Percentiles rank a stretch among this genome's conserved stretches.
Conservation (phyloP, 1,140 invertebrate genomes). For the Paramacrobiotus metropolitanus region DNA sequence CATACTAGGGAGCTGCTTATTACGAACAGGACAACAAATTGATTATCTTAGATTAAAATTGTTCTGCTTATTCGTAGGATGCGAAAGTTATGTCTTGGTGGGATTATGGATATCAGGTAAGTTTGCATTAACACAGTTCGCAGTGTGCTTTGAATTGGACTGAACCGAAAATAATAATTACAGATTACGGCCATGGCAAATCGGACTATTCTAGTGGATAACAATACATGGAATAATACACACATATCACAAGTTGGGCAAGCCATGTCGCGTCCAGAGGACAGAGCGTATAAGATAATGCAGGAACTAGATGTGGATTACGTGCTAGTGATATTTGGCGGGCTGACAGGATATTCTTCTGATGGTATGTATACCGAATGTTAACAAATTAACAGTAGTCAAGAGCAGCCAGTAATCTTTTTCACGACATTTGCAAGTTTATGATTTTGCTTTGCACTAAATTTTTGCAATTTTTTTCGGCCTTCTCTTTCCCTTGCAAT, state of each 20-base stretch:
- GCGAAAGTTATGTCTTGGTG: constrained; percentile 97
- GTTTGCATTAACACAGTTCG: neutral
- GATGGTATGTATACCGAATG: constrained; percentile 45
- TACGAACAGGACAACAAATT: too few relatives aligned
- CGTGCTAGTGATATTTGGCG: constrained; percentile 91
- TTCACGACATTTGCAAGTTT: too few relatives aligned
- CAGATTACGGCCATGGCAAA: constrained; percentile 92
- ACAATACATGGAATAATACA: constrained; percentile 98
- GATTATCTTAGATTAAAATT: constrained; percentile 13
- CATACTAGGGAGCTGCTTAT: neutral
- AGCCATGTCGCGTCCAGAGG: constrained; percentile 87
- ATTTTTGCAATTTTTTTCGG: too few relatives aligned
- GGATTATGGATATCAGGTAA: constrained; percentile 87
- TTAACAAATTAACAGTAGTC: too few relatives aligned
- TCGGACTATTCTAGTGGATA: constrained; percentile 90
- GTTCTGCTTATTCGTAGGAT: constrained; percentile 31
- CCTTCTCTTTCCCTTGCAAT: constrained; percentile 6
- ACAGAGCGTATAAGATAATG: constrained; percentile 93
- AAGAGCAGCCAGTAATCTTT: too few relatives aligned
- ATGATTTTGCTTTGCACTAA: too few relatives aligned
- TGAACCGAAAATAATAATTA: neutral
- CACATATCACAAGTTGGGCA: constrained; percentile 89
- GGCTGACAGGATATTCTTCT: constrained; percentile 88
- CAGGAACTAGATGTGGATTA: constrained; percentile 87
- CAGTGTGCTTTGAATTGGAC: neutral